phyloP scores from a whole-genome alignment of 2,888 invertebrate genomes.

The Ophion costatus region DNA sequence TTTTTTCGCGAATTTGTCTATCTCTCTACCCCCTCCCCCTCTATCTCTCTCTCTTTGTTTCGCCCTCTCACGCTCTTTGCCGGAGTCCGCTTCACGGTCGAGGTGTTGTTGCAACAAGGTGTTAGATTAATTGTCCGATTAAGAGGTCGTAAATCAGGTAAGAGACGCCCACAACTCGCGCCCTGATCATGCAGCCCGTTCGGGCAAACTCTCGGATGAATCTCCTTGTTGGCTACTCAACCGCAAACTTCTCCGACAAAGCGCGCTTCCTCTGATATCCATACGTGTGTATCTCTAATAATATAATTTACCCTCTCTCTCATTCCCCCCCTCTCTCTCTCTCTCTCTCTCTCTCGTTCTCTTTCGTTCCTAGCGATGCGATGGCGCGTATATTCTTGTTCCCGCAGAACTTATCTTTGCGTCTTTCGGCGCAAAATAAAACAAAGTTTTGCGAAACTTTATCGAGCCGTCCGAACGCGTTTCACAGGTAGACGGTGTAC shows the following conservation, averaged over 20 bases:
- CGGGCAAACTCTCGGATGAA: conserved; percentile 40
- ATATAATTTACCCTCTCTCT: conserved; percentile 61
- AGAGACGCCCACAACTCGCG: conserved; percentile 75
- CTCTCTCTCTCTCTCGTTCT: conserved; percentile 7
- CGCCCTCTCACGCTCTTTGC: conserved; percentile 34
- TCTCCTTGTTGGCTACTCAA: conserved; percentile 53
- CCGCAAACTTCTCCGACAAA: conserved; percentile 60
- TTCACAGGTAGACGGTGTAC: not conserved
- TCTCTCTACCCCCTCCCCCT: conserved; percentile 45
- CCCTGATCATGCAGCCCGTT: conserved; percentile 57
- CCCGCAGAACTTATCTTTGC: conserved; percentile 40
- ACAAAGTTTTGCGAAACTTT: conserved; percentile 18
- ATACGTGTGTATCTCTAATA: conserved; percentile 63
- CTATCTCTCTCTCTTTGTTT: conserved; percentile 15
- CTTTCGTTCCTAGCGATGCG: not conserved
- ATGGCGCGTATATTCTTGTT: conserved; percentile 7
- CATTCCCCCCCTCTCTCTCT: not conserved
- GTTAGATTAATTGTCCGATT: conserved; percentile 84
- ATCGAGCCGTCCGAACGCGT: conserved; percentile 13
- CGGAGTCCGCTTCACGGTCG: conserved; percentile 68
- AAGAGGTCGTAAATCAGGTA: conserved; percentile 82
- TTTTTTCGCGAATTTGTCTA: conserved; percentile 35
- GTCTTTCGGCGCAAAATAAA: conserved; percentile 36
- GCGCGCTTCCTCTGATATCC: conserved; percentile 51
- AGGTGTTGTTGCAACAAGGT: conserved; percentile 83